These are phyloP conservation scores for Aphodius sticticus DNA, from an alignment of 2,888 invertebrate genomes.

Conservation along the genomic window DNA sequence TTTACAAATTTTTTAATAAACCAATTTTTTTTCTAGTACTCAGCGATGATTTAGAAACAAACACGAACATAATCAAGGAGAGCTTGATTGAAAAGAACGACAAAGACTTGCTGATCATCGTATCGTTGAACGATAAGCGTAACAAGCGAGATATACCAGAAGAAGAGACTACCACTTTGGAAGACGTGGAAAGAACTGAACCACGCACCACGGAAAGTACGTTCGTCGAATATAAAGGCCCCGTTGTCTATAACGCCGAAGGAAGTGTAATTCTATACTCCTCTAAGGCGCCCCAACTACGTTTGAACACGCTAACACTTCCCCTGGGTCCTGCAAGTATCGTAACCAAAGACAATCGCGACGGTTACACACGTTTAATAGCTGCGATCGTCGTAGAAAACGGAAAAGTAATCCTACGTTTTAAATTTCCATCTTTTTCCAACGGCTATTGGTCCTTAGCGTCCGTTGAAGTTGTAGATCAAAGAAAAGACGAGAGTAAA, in stretches of 20 bases:
- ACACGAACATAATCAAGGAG: slow-evolving; percentile 16
- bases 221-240: slow-evolving; percentile 7
- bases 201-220: not conserved
- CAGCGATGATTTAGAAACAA: slow-evolving; percentile 10
- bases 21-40: not conserved
- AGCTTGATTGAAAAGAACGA: not conserved
- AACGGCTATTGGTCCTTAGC: slow-evolving; percentile 9
- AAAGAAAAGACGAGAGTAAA: slow-evolving; percentile 8
- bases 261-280: slow-evolving; percentile 12
- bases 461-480: slow-evolving; percentile 14
- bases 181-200: not conserved
- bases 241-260: slow-evolving; percentile 10
- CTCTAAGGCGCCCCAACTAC: not conserved
- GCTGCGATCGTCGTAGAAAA: not conserved
- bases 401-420: slow-evolving; percentile 9
- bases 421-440: slow-evolving; percentile 13
- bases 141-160: slow-evolving; percentile 7
- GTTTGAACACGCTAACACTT: not conserved
- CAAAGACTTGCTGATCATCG: slow-evolving; percentile 4
- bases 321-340: not conserved
- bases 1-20: not conserved
- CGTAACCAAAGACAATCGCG: slow-evolving; percentile 5
- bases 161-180: not conserved
- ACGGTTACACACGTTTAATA: slow-evolving; percentile 15
- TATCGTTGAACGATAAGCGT: not conserved